Percentiles rank a stretch among this genome's conserved stretches.
Conservation (phyloP, 2,888 invertebrate species). For the Drosophila kambysellisi region DNA sequence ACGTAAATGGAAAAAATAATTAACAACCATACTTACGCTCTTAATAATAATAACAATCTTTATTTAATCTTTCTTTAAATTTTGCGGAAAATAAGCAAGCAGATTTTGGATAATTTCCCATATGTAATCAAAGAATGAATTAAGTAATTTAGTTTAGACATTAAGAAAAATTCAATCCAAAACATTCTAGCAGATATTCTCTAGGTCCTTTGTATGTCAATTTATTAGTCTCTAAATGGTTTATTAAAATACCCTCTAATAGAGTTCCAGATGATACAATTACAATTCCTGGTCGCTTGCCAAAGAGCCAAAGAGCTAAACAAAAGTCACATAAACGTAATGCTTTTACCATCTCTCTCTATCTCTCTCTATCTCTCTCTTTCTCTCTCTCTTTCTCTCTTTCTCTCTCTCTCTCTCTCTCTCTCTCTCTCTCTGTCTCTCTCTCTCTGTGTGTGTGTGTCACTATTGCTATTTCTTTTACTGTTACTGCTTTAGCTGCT, state of each 20-base stretch:
- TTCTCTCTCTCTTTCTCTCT: not conserved
- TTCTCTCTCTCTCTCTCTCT: not conserved
- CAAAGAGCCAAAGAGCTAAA: constrained; percentile 54
- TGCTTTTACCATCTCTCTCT: not conserved
- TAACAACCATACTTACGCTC: not conserved
- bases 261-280: constrained; percentile 41
- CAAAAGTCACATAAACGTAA: constrained; percentile 56
- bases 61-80: not conserved
- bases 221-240: constrained; percentile 29
- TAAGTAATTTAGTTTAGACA: not conserved
- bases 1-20: not conserved
- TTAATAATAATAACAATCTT: not conserved
- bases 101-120: not conserved
- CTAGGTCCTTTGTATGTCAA: not conserved
- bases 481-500: constrained; percentile 3
- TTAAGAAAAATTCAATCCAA: not conserved
- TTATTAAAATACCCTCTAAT: constrained; percentile 31
- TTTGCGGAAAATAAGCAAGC: not conserved
- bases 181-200: not conserved
- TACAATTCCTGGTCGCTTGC: constrained; percentile 62
- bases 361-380: not conserved
- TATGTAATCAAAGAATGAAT: not conserved
- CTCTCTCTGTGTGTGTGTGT: constrained; percentile 1
- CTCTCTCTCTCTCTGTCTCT: not conserved
- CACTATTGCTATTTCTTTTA: constrained; percentile 2